Evolutionary conservation across 1,140 invertebrate genomes (phyloP), one percentile per base, ranked within the genome.

Genomic region (Ceratosolen solmsi): DNA sequence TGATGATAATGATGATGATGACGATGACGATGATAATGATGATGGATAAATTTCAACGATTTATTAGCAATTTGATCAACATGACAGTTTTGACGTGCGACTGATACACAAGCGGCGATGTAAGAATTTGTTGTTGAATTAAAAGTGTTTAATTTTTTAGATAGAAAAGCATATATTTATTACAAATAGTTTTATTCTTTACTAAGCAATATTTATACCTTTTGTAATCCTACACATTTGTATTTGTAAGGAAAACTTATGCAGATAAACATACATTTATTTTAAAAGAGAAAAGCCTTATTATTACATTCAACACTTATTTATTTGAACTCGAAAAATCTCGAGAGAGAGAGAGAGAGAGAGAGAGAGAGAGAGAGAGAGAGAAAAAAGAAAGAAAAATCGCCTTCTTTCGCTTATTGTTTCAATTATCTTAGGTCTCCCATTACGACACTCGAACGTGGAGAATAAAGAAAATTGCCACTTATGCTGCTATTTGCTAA

Each of bases 201-300:
- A 88, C 84, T 87, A 85, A 88, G 84, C 84, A 88, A 87, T 87
- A 86, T 89, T 87, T 89, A 87, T 88, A 88, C 85, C 68, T 90
- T 88, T 90, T 89, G 83, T 87, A 89, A 87, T 86, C 73, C 70
- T 85, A 83, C 84, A 86, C 76, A 87, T 84, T 84, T 85, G 78
- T 86, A 88, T 88, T 87, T 87, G 84, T 87, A 87, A 86, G 81
- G 75, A 84, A 84, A 86, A 83, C 80, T 87, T 84, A 84, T 83
- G 83, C 82, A 82, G 79, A 87, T 85, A 86, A 86, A 87, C 82
- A 84, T 85, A 87, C 77, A 80, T 85, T 84, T 86, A 87, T 85
- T 86, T 86, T 84, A 78, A 86, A 85, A 85, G 15, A 75, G 22
- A 84, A 72, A 56, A 15, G 51, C 72, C 49, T 83, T 73, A 8